Conservation (phyloP, 2,113 vertebrate genomes). For the Chionomys nivalis region DNA sequence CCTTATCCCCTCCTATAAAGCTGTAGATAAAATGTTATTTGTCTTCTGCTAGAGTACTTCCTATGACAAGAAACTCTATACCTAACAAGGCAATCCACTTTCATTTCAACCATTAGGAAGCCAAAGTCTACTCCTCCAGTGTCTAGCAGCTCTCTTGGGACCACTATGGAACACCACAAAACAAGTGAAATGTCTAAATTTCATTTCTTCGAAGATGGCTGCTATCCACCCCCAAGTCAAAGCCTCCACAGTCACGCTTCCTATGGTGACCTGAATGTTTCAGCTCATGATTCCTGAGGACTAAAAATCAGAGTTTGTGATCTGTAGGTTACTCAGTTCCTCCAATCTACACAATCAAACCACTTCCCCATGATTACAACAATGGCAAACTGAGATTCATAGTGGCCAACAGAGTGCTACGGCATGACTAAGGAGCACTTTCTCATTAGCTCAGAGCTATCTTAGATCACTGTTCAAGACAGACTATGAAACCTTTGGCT, state of each 20-base stretch:
- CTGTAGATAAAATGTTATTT: not conserved
- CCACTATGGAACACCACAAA: not conserved
- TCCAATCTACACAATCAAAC: not conserved
- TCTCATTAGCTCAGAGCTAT: not conserved
- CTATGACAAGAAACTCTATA: not conserved
- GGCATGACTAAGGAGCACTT: not conserved
- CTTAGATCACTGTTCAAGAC: not conserved
- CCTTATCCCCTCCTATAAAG: not conserved
- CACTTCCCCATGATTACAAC: not conserved
- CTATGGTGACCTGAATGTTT: not conserved
- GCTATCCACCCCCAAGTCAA: not conserved
- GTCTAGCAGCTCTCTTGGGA: not conserved
- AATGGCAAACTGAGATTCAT: not conserved
- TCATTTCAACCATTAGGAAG: not conserved
- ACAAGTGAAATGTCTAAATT: too few relatives aligned
- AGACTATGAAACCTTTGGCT: not conserved
- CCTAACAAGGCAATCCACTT: not conserved
- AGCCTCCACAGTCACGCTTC: not conserved
- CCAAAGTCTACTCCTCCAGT: not conserved
- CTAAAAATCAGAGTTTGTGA: not conserved
- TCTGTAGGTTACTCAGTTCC: not conserved
- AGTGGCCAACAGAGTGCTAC: not conserved
- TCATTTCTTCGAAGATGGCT: not conserved
- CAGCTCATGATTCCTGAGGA: slow-evolving; percentile 5
- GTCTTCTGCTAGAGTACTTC: not conserved